phyloP scores from a whole-genome alignment of 2,113 vertebrate genomes.

The Scartelaos histophorus region DNA sequence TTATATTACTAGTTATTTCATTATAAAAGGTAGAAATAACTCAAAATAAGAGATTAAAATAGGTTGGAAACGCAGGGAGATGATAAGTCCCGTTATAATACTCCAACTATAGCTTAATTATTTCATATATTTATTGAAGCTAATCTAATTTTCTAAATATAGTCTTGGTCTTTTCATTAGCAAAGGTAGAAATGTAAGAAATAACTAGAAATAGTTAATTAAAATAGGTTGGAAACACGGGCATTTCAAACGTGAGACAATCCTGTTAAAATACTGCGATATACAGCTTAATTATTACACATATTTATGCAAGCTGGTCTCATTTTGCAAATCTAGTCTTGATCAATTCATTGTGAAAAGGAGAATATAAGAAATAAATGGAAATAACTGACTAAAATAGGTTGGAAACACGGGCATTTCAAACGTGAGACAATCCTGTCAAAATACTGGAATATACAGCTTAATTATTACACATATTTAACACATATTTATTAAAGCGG shows the following conservation, averaged over 20 bases:
- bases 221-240: conserved; percentile 27
- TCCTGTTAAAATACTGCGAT: background rate
- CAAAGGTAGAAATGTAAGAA: background rate
- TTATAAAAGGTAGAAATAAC: too few species aligned
- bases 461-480: conserved; percentile 76
- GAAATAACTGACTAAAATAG: background rate
- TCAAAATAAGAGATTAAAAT: conserved; percentile 13
- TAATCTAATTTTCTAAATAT: conserved; percentile 69
- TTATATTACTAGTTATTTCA: too few species aligned
- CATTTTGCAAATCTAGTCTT: conserved; percentile 62
- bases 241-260: background rate
- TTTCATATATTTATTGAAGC: conserved; percentile 76
- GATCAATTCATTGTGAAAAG: conserved; percentile 7
- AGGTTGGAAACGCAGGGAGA: conserved; percentile 5
- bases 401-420: background rate
- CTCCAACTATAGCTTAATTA: background rate
- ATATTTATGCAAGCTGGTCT: conserved; percentile 75
- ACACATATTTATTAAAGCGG: conserved; percentile 72
- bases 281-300: conserved; percentile 36
- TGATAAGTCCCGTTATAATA: background rate
- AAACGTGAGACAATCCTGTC: background rate
- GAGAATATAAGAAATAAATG: background rate
- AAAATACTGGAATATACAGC: background rate
- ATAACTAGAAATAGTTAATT: background rate
- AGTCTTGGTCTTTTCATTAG: conserved; percentile 15